Percentiles rank a stretch among this genome's conserved stretches.
Conservation (phyloP, 2,797 vertebrate genomes). For the Betta splendens region DNA sequence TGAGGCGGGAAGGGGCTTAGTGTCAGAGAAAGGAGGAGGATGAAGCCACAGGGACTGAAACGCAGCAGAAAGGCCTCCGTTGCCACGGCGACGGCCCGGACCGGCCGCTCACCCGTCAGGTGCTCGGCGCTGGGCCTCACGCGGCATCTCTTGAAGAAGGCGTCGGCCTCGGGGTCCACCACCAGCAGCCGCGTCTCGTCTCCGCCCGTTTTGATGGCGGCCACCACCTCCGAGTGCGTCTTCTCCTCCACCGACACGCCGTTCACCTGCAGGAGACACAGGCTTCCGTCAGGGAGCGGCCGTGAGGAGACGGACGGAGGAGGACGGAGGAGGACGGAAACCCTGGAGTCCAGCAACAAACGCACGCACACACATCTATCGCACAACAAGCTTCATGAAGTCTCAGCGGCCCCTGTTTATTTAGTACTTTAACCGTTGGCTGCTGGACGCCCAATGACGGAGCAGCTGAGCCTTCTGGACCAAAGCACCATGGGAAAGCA, state of each 20-base stretch:
- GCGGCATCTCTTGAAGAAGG: constrained; percentile 91
- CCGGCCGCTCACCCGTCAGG: constrained; percentile 85
- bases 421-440: not conserved
- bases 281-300: no score
- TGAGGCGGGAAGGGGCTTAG: constrained; percentile 54
- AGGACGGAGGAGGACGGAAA: constrained; percentile 61
- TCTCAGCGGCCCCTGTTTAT: not conserved
- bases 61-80: not conserved
- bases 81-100: no score
- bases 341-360: constrained; percentile 59
- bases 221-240: constrained; percentile 89
- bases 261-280: constrained; percentile 95
- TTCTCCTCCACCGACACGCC: constrained; percentile 86
- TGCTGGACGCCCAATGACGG: constrained; percentile 7
- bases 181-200: constrained; percentile 86
- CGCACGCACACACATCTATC: constrained; percentile 32
- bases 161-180: constrained; percentile 87
- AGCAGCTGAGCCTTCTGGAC: constrained; percentile 57
- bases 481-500: constrained; percentile 72
- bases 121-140: constrained; percentile 84
- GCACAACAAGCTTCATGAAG: constrained; percentile 11
- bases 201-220: constrained; percentile 86
- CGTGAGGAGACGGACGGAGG: no score
- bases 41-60: constrained; percentile 4
- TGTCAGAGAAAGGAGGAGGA: constrained; percentile 39